Evolutionary conservation across 2,797 vertebrate genomes (phyloP).

Genomic region (Gymnocypris eckloni): DNA sequence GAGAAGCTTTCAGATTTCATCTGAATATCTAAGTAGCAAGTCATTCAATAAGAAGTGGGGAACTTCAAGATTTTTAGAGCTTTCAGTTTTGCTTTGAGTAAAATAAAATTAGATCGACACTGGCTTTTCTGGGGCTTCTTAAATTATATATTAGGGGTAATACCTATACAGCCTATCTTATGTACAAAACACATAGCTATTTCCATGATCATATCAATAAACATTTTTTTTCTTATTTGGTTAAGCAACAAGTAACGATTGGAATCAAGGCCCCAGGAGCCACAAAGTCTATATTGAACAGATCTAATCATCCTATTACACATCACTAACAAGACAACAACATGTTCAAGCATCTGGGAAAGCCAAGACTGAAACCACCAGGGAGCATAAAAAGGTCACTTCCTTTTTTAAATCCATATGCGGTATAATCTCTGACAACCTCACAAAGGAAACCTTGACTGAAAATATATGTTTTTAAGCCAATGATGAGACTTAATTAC

Average conservation of each 20-base stretch:
- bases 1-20: background rate
- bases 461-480: constrained; percentile 1
- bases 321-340: constrained; percentile 42
- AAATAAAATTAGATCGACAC: background rate
- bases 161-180: background rate
- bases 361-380: constrained; percentile 5
- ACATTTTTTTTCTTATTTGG: background rate
- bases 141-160: background rate
- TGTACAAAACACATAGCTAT: background rate
- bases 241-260: background rate
- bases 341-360: constrained; percentile 44
- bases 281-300: constrained; percentile 11
- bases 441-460: background rate
- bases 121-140: background rate
- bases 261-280: constrained; percentile 2
- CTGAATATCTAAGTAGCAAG: background rate
- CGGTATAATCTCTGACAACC: background rate
- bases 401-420: constrained; percentile 31
- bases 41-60: background rate
- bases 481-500: background rate
- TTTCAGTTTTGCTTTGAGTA: constrained; percentile 14
- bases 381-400: constrained; percentile 33
- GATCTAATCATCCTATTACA: constrained; percentile 39
- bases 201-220: background rate
- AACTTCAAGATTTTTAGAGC: background rate